These are phyloP conservation scores for Bergia puertoricense DNA, from an alignment of 92 coral and sea anemone species.

Conservation along the genomic window DNA sequence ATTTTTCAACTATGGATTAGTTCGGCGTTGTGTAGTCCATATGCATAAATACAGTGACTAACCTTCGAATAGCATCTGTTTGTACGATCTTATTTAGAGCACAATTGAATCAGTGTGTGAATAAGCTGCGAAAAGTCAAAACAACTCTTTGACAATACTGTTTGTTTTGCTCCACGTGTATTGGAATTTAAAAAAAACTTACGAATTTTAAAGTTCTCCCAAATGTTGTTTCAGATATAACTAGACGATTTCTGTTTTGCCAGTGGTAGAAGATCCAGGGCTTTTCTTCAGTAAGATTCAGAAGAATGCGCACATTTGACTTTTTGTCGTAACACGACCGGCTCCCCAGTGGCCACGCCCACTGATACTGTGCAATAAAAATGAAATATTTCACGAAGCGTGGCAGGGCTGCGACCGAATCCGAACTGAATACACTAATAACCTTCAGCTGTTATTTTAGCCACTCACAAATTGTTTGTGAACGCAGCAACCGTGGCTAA, in stretches of 20 bases:
- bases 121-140: neutral
- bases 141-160: neutral
- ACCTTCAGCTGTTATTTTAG: neutral
- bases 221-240: neutral
- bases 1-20: too few species aligned
- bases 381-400: neutral
- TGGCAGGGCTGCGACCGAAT: neutral
- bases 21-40: too few species aligned
- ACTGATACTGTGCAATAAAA: neutral
- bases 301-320: neutral
- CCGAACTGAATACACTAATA: neutral
- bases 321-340: neutral
- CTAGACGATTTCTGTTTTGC: neutral
- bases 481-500: neutral
- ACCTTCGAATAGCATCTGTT: too few species aligned
- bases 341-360: neutral
- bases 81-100: too few species aligned
- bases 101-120: too few species aligned
- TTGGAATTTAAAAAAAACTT: neutral
- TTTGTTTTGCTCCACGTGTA: neutral
- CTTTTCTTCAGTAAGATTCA: neutral
- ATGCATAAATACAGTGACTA: too few species aligned
- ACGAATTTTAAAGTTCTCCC: neutral
- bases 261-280: neutral
- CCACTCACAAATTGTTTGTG: constrained; percentile 6